Evolutionary conservation across 2,113 vertebrate species (phyloP).

Genomic region (Corydoras maculifer): DNA sequence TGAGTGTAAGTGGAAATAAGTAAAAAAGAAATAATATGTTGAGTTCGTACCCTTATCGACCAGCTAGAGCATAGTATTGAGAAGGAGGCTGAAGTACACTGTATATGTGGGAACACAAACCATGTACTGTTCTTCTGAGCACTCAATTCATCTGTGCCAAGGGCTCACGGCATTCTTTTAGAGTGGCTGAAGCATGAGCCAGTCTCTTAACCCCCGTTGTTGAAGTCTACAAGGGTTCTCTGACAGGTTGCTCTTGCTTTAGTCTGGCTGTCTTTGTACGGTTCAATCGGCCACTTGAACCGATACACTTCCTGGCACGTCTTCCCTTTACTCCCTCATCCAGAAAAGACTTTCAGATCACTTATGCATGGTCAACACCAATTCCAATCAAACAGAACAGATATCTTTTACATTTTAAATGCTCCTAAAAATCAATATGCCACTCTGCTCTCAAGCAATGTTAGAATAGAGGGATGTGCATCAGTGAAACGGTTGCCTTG

Average conservation of each 20-base stretch:
- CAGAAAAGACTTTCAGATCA: conserved; percentile 31
- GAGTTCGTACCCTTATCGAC: conserved; percentile 21
- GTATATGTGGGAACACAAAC: conserved; percentile 20
- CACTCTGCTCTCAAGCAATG: conserved; percentile 17
- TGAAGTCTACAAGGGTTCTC: conserved; percentile 30
- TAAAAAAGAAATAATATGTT: background rate
- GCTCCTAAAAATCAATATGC: conserved; percentile 37
- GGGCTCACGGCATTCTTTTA: conserved; percentile 32
- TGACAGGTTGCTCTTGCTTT: conserved; percentile 42
- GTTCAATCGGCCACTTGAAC: conserved; percentile 60
- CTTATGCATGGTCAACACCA: conserved; percentile 39
- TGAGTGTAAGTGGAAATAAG: no score
- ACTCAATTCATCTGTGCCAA: conserved; percentile 36
- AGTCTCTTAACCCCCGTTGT: conserved; percentile 39
- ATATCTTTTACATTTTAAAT: conserved; percentile 46
- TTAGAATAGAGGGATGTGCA: conserved; percentile 2
- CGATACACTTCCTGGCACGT: conserved; percentile 41
- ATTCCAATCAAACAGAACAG: conserved; percentile 30
- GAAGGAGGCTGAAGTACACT: conserved; percentile 7
- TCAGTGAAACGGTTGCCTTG: conserved; percentile 38
- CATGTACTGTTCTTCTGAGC: conserved; percentile 17
- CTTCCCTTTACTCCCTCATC: conserved; percentile 26
- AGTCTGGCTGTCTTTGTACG: conserved; percentile 54
- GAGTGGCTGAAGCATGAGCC: conserved; percentile 33
- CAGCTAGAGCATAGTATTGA: conserved; percentile 20